These are phyloP conservation scores for Cheilosia soror DNA, from an alignment of 2,888 invertebrate species.

Conservation along the genomic window DNA sequence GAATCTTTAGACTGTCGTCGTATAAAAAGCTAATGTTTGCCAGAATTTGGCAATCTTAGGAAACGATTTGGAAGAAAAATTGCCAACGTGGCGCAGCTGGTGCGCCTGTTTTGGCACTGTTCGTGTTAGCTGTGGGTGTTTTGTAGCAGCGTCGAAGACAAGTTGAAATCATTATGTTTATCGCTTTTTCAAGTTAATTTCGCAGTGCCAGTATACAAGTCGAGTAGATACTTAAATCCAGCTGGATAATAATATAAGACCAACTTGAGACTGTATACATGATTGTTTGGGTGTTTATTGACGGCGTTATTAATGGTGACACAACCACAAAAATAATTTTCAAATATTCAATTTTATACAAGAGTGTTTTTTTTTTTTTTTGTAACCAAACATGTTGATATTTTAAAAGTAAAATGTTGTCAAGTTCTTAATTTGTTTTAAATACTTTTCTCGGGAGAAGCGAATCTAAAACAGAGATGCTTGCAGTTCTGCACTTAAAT, in stretches of 20 bases:
- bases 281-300: not conserved
- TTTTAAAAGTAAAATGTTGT: no score
- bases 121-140: constrained; percentile 6
- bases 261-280: constrained; percentile 1
- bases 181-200: constrained; percentile 38
- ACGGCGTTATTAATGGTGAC: not conserved
- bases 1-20: constrained; percentile 34
- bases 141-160: not conserved
- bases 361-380: no score
- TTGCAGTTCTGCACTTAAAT: no score
- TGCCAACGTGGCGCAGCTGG: constrained; percentile 57
- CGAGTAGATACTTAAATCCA: constrained; percentile 30
- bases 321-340: no score
- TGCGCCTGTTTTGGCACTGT: constrained; percentile 47
- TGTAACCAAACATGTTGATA: no score
- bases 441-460: no score
- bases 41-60: constrained; percentile 56
- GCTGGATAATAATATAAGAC: not conserved
- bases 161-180: constrained; percentile 28
- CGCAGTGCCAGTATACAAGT: constrained; percentile 1
- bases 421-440: no score
- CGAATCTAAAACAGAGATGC: no score
- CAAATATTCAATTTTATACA: no score
- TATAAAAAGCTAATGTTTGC: constrained; percentile 48
- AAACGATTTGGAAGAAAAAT: constrained; percentile 64